These are phyloP conservation scores for Nemopilema nomurai DNA, from an alignment of 30 jellyfish, hydroid and myxozoan genomes.

Conservation along the genomic window DNA sequence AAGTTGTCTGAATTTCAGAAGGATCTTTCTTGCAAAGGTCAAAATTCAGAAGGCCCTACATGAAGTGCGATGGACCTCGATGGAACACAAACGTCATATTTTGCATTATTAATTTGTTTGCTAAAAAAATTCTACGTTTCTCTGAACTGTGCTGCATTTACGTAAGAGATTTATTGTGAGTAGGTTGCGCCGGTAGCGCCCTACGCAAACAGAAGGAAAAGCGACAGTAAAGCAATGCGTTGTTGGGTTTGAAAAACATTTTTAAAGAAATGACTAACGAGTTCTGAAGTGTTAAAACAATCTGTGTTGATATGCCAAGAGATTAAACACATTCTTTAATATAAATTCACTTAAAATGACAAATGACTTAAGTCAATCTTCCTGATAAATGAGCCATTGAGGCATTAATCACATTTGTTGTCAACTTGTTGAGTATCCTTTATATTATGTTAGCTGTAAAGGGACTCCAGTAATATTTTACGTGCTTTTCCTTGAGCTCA, in stretches of 20 bases:
- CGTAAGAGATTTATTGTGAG: not conserved
- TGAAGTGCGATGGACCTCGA: constrained; percentile 2
- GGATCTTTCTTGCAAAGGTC: constrained; percentile 24
- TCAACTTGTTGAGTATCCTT: not conserved
- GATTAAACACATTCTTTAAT: not conserved
- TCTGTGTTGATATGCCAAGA: not conserved
- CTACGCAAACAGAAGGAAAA: not conserved
- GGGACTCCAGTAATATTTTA: not conserved
- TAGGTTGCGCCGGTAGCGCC: not conserved
- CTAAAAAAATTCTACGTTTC: not conserved
- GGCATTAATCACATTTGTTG: not conserved
- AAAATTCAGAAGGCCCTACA: constrained; percentile 23
- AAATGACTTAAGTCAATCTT: not conserved
- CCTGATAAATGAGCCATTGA: not conserved
- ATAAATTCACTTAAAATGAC: not conserved
- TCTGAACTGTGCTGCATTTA: not conserved
- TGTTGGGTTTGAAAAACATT: not conserved
- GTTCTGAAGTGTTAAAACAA: not conserved
- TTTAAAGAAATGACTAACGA: not conserved
- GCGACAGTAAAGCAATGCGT: not conserved
- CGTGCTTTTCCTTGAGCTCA: not conserved
- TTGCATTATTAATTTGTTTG: not conserved
- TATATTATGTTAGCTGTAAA: not conserved
- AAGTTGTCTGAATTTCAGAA: constrained; percentile 4
- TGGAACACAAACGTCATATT: not conserved